Evolutionary conservation across 2,797 vertebrate genomes (phyloP).

Genomic region (Rhinoraja longicauda): DNA sequence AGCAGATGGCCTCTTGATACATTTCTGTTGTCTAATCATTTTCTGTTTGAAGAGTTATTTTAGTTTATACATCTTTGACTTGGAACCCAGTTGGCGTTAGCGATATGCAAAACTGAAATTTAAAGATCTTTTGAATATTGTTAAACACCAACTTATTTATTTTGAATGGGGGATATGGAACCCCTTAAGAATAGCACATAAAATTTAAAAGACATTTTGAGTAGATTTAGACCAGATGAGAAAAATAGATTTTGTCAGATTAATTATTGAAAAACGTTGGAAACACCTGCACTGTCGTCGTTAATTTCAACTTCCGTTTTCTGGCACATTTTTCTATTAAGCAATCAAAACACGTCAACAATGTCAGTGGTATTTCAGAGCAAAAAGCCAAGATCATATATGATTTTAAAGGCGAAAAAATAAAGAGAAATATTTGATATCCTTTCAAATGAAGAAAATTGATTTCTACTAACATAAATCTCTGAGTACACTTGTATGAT

Average conservation of each 20-base stretch:
- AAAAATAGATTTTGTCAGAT: background rate
- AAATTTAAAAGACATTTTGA: background rate
- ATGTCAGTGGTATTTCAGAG: background rate
- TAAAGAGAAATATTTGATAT: background rate
- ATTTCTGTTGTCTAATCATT: background rate
- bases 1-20: background rate
- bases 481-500: background rate
- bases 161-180: background rate
- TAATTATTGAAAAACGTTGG: background rate
- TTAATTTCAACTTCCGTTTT: background rate
- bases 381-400: background rate
- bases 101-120: background rate
- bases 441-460: background rate
- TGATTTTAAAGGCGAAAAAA: background rate
- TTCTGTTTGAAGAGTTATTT: background rate
- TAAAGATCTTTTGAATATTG: too few species aligned
- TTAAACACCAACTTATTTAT: background rate
- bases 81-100: background rate
- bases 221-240: background rate
- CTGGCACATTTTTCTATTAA: background rate
- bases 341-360: background rate
- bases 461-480: background rate
- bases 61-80: background rate
- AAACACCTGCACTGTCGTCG: background rate
- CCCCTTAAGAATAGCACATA: too few species aligned